Percentiles rank a stretch among this genome's conserved stretches.
These are phyloP conservation scores for Heliconius hortense DNA, from an alignment of 2,888 invertebrate genomes.

Conservation along the genomic window DNA sequence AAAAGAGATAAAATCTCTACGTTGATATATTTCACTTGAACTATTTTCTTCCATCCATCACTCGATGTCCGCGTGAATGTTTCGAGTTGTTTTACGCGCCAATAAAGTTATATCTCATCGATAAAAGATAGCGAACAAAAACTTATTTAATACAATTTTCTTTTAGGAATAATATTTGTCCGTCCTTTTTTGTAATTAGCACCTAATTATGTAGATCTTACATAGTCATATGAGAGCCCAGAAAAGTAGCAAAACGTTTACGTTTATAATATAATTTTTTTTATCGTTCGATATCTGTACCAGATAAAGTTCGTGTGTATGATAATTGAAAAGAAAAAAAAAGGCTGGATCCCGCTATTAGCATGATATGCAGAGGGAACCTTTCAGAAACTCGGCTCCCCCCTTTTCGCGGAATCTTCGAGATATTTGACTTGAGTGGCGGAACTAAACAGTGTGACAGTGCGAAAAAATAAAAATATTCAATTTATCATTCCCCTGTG, in stretches of 20 bases:
- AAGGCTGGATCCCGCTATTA: no score
- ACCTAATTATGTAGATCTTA: neutral
- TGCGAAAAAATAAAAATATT: no score
- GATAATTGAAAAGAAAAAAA: no score
- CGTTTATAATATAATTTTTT: neutral
- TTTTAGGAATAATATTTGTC: neutral
- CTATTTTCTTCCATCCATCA: slow-evolving; percentile 19
- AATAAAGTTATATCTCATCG: neutral
- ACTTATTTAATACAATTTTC: neutral
- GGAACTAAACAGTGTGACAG: no score
- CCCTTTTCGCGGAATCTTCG: no score
- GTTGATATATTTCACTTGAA: slow-evolving; percentile 27
- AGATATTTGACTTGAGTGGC: no score
- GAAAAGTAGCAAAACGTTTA: neutral
- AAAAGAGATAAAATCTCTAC: slow-evolving; percentile 26
- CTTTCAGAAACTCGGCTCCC: no score
- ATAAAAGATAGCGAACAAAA: neutral
- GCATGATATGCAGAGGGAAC: no score
- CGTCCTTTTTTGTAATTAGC: neutral
- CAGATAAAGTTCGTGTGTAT: no score
- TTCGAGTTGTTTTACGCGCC: neutral
- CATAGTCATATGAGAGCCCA: neutral
- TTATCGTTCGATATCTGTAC: no score
- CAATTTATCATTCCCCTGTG: no score
- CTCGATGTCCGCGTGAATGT: slow-evolving; percentile 9